Percentiles rank a stretch among this genome's conserved stretches.
phyloP scores from a whole-genome alignment of 2,888 invertebrate genomes.

The Embidobia sp. region DNA sequence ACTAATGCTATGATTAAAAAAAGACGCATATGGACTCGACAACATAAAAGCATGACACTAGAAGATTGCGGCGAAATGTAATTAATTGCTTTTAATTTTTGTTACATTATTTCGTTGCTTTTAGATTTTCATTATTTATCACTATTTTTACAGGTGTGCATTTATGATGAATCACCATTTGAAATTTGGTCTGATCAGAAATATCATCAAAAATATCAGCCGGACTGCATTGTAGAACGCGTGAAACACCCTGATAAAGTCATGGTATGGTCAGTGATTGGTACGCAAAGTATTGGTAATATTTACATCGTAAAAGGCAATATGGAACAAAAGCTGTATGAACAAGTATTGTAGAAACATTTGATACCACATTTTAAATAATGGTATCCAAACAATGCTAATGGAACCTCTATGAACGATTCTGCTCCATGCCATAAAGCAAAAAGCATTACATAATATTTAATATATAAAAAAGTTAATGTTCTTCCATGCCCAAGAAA shows the following conservation, averaged over 20 bases:
- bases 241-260: slow-evolving; percentile 2
- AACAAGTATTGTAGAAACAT: neutral
- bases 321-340: slow-evolving; percentile 7
- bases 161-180: slow-evolving; percentile 8
- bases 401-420: slow-evolving; percentile 8
- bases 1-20: slow-evolving; percentile 1
- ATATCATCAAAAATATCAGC: slow-evolving; percentile 1
- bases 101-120: neutral
- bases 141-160: too few relatives aligned
- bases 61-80: slow-evolving; percentile 18
- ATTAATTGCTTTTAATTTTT: neutral
- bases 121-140: too few relatives aligned
- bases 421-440: slow-evolving; percentile 8
- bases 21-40: neutral
- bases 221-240: neutral
- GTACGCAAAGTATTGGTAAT: neutral
- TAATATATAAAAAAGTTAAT: neutral
- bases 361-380: too few relatives aligned
- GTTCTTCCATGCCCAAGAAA: slow-evolving; percentile 2
- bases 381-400: neutral
- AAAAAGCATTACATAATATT: neutral
- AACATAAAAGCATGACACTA: neutral
- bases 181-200: slow-evolving; percentile 4
- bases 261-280: slow-evolving; percentile 12
- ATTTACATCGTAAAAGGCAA: slow-evolving; percentile 13